A percentile compares a stretch with the other conserved stretches of the same genome.
These are phyloP conservation scores for Actinemys pallida DNA, from an alignment of 2,113 vertebrate genomes.

Conservation along the genomic window DNA sequence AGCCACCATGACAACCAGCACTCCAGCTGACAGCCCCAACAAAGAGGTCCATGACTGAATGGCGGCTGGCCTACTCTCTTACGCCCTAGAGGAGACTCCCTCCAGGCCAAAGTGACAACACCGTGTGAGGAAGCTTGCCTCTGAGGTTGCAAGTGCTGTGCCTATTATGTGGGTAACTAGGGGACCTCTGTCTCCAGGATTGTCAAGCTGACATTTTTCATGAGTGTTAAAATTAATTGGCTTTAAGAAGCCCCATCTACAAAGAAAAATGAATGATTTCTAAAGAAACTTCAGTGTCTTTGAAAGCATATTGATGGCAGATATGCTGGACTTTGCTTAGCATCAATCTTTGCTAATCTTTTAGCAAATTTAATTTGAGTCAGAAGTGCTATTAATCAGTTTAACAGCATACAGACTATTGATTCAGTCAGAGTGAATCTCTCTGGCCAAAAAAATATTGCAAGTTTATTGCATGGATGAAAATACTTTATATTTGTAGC, in stretches of 20 bases:
- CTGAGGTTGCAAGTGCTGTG: fast-evolving
- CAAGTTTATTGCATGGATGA: neutral
- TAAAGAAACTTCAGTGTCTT: neutral
- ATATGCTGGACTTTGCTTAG: neutral
- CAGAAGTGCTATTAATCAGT: conserved; percentile 27
- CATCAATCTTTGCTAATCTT: neutral
- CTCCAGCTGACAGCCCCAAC: neutral
- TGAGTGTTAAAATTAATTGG: neutral
- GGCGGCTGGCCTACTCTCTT: neutral
- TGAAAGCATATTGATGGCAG: neutral
- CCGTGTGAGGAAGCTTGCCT: neutral
- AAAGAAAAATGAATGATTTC: neutral
- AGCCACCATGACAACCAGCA: neutral
- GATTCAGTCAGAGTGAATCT: conserved; percentile 5
- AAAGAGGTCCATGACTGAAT: neutral
- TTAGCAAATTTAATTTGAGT: conserved; percentile 9
- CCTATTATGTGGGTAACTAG: neutral
- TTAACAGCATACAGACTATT: neutral
- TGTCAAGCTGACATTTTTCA: neutral
- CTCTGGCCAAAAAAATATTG: neutral
- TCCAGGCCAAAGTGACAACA: neutral
- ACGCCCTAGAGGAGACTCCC: neutral
- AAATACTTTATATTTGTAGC: neutral
- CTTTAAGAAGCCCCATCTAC: neutral
- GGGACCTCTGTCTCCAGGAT: neutral